Evolutionary conservation across 2,113 vertebrate species (phyloP).

Genomic region (Actinemys pallida): DNA sequence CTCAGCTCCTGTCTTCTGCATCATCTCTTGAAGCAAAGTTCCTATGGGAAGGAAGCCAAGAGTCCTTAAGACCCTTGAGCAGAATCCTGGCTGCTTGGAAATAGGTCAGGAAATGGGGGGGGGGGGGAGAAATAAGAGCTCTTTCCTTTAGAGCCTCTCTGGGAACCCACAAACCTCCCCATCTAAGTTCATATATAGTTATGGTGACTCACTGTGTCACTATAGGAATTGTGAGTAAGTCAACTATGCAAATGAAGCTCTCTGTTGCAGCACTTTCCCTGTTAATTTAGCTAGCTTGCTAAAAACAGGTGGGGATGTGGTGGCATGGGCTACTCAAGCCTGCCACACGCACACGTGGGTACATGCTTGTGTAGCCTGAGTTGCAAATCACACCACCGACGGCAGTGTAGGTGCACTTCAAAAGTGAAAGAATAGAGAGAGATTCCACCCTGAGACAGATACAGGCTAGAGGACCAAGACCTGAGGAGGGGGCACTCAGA

Average conservation of each 20-base stretch:
- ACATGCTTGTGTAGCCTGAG: background rate
- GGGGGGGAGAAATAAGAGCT: background rate
- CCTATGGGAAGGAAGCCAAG: background rate
- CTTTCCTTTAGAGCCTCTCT: background rate
- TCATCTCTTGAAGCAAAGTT: background rate
- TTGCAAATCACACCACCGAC: background rate
- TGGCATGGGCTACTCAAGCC: background rate
- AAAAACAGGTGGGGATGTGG: background rate
- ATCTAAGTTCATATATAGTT: background rate
- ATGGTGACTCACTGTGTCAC: background rate
- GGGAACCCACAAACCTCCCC: background rate
- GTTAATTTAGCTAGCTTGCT: background rate
- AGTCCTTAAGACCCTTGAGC: background rate
- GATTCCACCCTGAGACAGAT: background rate
- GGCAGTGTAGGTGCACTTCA: background rate
- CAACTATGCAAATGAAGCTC: background rate
- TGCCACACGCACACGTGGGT: rapidly evolving
- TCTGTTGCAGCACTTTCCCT: background rate
- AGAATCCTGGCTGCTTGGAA: background rate
- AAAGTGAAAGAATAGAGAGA: background rate
- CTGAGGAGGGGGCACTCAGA: background rate
- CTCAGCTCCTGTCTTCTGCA: background rate
- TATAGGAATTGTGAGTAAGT: background rate
- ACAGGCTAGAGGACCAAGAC: rapidly evolving
- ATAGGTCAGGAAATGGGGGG: background rate